Percentiles rank a stretch among this genome's conserved stretches.
Evolutionary conservation across 2,797 vertebrate species (phyloP).

Genomic region (Nyctibius grandis): DNA sequence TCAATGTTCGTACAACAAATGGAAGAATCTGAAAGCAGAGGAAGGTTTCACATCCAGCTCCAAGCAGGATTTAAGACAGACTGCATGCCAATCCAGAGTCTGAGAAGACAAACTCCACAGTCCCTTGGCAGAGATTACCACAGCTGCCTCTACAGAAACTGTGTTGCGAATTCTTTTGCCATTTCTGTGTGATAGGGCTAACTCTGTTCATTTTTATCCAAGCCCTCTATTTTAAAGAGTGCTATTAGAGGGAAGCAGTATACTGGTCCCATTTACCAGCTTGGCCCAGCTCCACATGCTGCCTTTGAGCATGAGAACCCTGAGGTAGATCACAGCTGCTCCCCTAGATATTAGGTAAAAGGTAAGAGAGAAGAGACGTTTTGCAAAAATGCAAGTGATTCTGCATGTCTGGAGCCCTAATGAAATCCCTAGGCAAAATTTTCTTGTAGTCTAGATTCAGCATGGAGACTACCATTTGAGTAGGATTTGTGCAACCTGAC

Average conservation of each 20-base stretch:
- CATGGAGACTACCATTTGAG: neutral
- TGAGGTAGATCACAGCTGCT: neutral
- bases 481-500: neutral
- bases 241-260: neutral
- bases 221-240: neutral
- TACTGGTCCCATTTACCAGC: neutral
- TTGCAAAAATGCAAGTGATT: neutral
- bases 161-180: neutral
- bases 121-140: neutral
- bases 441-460: neutral
- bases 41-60: neutral
- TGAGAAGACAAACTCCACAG: neutral
- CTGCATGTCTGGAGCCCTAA: neutral
- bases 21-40: constrained; percentile 21
- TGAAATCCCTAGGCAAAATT: neutral
- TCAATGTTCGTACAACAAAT: neutral
- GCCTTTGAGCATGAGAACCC: neutral
- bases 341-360: neutral
- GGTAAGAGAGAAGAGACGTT: neutral
- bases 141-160: neutral
- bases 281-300: neutral
- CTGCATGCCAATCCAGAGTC: neutral
- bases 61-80: neutral
- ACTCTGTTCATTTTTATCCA: neutral
- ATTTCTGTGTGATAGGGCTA: neutral